phyloP scores from a whole-genome alignment of 2,888 invertebrate genomes.

The Oligia strigilis region DNA sequence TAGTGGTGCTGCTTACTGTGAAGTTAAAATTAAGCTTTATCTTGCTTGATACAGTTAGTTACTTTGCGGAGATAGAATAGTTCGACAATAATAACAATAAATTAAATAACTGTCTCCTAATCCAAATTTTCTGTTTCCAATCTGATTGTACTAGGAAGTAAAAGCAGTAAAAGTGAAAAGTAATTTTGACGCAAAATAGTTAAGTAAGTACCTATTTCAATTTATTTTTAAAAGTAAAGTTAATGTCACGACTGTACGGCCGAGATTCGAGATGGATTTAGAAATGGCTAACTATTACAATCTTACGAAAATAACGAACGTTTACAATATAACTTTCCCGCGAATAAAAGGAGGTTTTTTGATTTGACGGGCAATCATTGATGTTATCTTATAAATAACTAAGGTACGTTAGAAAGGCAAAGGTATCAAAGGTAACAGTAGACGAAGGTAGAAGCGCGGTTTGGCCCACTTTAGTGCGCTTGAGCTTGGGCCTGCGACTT shows the following conservation, averaged over 20 bases:
- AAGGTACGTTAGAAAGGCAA: slow-evolving; percentile 79
- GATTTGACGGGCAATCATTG: slow-evolving; percentile 63
- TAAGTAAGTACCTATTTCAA: neutral
- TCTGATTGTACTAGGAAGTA: slow-evolving; percentile 16
- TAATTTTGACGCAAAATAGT: neutral
- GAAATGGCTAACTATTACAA: slow-evolving; percentile 16
- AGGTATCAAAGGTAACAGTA: slow-evolving; percentile 83
- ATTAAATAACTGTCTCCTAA: neutral
- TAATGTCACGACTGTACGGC: neutral
- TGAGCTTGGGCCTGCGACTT: slow-evolving; percentile 74
- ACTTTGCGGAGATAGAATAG: neutral
- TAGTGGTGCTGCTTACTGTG: slow-evolving; percentile 35
- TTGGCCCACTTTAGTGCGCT: slow-evolving; percentile 79
- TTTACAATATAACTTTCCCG: slow-evolving; percentile 26
- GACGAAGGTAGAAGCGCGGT: slow-evolving; percentile 73
- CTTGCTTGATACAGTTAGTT: slow-evolving; percentile 16
- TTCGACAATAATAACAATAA: no score
- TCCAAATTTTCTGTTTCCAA: slow-evolving; percentile 10
- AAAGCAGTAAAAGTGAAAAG: slow-evolving; percentile 30
- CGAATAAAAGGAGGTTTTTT: slow-evolving; percentile 37
- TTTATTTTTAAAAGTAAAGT: neutral
- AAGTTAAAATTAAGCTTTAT: slow-evolving; percentile 20
- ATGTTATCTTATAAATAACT: slow-evolving; percentile 68
- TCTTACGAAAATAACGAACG: slow-evolving; percentile 25
- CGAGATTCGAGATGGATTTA: slow-evolving; percentile 25